phyloP scores from a whole-genome alignment of 2,888 invertebrate species.

The Callosobruchus maculatus region DNA sequence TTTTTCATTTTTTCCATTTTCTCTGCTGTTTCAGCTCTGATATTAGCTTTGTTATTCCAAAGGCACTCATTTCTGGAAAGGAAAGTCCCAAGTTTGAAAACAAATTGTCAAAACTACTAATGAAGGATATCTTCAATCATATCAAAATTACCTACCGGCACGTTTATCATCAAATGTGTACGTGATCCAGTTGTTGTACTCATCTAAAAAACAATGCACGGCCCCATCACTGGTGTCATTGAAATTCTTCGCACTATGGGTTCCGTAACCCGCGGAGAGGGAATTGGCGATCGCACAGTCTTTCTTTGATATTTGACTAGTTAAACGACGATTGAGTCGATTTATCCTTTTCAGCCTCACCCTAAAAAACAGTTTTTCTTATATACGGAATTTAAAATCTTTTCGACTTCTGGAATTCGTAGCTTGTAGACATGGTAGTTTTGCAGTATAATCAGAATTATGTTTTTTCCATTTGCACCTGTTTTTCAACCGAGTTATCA shows the following conservation, averaged over 20 bases:
- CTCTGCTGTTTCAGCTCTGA: no score
- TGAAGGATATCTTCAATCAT: not conserved
- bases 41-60: no score
- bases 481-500: no score
- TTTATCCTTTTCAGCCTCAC: conserved; percentile 25
- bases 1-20: no score
- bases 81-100: no score
- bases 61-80: no score
- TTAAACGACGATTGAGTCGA: conserved; percentile 20
- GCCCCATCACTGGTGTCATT: conserved; percentile 82
- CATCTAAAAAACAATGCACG: conserved; percentile 82
- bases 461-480: no score
- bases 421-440: no score
- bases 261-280: conserved; percentile 48
- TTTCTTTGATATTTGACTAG: conserved; percentile 25
- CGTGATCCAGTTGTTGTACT: conserved; percentile 82
- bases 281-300: conserved; percentile 47
- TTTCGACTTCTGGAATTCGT: no score
- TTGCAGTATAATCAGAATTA: no score
- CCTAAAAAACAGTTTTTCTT: conserved; percentile 1
- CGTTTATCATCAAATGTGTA: conserved; percentile 82
- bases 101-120: no score
- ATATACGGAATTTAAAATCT: not conserved
- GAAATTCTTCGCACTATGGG: conserved; percentile 74
- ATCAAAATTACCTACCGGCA: conserved; percentile 38